phyloP scores from a whole-genome alignment of 2,888 invertebrate genomes.

The Bembecia ichneumoniformis region DNA sequence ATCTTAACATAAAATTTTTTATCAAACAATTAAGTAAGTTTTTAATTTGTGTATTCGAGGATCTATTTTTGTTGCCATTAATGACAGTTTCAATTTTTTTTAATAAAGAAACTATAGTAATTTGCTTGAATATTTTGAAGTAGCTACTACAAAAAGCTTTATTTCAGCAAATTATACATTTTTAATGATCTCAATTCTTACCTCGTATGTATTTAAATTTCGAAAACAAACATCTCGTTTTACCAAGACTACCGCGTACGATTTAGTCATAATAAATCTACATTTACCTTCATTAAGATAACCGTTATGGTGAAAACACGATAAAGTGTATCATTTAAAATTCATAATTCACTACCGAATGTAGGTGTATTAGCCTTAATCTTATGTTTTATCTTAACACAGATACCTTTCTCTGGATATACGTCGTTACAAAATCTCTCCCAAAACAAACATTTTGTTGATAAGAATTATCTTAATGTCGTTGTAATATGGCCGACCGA shows the following conservation, averaged over 20 bases:
- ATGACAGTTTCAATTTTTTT: too few species aligned
- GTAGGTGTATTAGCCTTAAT: conserved; percentile 46
- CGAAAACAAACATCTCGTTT: conserved; percentile 5
- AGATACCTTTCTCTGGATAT: conserved; percentile 25
- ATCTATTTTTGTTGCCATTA: too few species aligned
- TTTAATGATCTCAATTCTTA: background rate
- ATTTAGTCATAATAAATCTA: conserved; percentile 22
- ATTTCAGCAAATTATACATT: too few species aligned
- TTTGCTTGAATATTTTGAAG: too few species aligned
- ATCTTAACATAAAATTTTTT: too few species aligned
- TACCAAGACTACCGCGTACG: conserved; percentile 2
- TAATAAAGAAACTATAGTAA: too few species aligned
- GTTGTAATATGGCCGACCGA: conserved; percentile 28
- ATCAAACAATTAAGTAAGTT: too few species aligned
- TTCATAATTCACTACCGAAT: conserved; percentile 52
- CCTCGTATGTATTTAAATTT: background rate
- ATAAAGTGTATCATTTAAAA: conserved; percentile 35
- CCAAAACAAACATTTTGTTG: conserved; percentile 36
- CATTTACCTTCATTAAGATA: conserved; percentile 45
- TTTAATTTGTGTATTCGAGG: too few species aligned
- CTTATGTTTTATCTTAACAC: conserved; percentile 38
- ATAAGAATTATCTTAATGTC: conserved; percentile 55
- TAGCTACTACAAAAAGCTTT: too few species aligned
- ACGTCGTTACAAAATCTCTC: conserved; percentile 43
- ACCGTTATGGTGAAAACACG: conserved; percentile 36